A percentile compares a stretch with the other conserved stretches of the same genome.
phyloP scores from a whole-genome alignment of 2,888 invertebrate genomes.

The Melanargia galathea region DNA sequence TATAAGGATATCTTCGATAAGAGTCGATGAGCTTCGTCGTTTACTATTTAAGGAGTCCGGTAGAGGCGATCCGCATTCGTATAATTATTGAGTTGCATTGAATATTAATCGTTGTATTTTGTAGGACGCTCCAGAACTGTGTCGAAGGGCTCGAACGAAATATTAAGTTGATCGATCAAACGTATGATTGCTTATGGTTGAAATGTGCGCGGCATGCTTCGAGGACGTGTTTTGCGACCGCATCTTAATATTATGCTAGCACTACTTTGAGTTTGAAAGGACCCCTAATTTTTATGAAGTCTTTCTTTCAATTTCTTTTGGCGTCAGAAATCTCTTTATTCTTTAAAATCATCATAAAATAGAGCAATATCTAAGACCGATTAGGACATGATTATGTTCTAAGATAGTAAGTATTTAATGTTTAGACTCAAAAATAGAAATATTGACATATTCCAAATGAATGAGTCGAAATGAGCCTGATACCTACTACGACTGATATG shows the following conservation, averaged over 20 bases:
- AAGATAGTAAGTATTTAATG: too few relatives aligned
- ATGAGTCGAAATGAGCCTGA: too few relatives aligned
- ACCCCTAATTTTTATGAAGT: not conserved
- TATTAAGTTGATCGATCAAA: constrained; percentile 1
- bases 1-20: not conserved
- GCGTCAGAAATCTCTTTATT: too few relatives aligned
- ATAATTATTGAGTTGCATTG: constrained; percentile 37
- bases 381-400: too few relatives aligned
- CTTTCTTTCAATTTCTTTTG: not conserved
- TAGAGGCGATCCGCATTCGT: constrained; percentile 36
- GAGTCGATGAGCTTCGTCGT: constrained; percentile 16
- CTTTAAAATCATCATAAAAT: too few relatives aligned
- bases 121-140: constrained; percentile 24
- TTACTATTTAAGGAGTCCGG: constrained; percentile 33
- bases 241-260: not conserved
- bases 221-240: constrained; percentile 5
- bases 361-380: too few relatives aligned
- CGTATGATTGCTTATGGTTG: too few relatives aligned
- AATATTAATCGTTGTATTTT: constrained; percentile 37
- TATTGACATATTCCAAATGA: too few relatives aligned
- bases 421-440: too few relatives aligned
- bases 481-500: too few relatives aligned
- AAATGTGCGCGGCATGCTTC: constrained; percentile 5
- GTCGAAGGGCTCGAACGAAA: constrained; percentile 23
- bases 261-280: not conserved